phyloP scores from a whole-genome alignment of 2,888 invertebrate species.

The Geotrupes spiniger region DNA sequence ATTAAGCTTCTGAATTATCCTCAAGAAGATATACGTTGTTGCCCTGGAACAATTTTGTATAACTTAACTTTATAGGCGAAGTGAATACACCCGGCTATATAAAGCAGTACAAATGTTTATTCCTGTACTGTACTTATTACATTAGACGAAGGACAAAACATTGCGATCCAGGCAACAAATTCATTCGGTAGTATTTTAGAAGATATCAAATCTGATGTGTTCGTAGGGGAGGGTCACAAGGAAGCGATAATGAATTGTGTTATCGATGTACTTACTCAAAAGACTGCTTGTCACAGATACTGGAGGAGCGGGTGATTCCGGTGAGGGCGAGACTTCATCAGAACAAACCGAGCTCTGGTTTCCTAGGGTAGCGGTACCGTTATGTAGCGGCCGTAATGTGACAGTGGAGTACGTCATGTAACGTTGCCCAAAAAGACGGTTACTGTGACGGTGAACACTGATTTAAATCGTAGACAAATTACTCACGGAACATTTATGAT shows the following conservation, averaged over 20 bases:
- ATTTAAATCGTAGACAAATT: too few relatives aligned
- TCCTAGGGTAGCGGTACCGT: too few relatives aligned
- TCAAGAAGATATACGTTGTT: conserved; percentile 64
- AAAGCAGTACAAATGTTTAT: conserved; percentile 61
- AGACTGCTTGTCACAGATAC: conserved; percentile 56
- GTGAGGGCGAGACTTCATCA: conserved; percentile 59
- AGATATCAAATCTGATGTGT: conserved; percentile 58
- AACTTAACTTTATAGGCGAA: conserved; percentile 58
- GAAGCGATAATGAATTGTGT: conserved; percentile 67
- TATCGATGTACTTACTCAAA: conserved; percentile 62
- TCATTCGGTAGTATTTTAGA: conserved; percentile 62
- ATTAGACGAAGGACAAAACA: conserved; percentile 61
- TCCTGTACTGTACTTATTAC: conserved; percentile 65
- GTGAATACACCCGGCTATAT: conserved; percentile 55
- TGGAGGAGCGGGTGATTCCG: conserved; percentile 39
- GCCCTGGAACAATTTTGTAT: conserved; percentile 66
- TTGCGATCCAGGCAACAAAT: conserved; percentile 68
- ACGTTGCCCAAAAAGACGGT: too few relatives aligned
- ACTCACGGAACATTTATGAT: too few relatives aligned
- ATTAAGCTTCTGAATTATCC: conserved; percentile 69
- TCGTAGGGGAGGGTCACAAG: conserved; percentile 60
- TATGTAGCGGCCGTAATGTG: too few relatives aligned
- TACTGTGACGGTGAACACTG: too few relatives aligned
- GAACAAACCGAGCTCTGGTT: conserved; percentile 71
- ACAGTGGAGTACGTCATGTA: too few relatives aligned